These are phyloP conservation scores for Perdix hodgsoniae DNA, from an alignment of 2,797 vertebrate genomes.

Conservation along the genomic window DNA sequence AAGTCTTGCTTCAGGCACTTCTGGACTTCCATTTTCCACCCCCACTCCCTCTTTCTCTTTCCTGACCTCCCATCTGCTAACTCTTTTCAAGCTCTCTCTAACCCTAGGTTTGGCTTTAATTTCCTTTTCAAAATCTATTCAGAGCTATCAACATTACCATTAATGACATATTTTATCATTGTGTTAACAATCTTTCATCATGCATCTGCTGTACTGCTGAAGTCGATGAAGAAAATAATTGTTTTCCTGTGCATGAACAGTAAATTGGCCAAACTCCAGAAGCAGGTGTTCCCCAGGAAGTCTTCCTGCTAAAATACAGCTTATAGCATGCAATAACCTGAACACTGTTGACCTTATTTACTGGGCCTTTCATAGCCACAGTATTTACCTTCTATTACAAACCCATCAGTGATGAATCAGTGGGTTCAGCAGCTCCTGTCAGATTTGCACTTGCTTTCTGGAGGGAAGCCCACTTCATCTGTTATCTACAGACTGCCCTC, in stretches of 20 bases:
- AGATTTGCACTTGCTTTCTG: conserved; percentile 32
- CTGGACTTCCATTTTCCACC: not conserved
- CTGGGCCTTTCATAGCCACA: not conserved
- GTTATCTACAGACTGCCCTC: not conserved
- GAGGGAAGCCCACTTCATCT: conserved; percentile 14
- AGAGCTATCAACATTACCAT: not conserved
- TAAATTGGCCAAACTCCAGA: conserved; percentile 7
- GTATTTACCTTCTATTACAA: not conserved
- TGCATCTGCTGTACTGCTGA: conserved; percentile 10
- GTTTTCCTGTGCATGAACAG: not conserved
- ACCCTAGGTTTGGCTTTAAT: not conserved
- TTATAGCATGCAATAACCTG: not conserved
- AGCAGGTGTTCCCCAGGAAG: conserved; percentile 1
- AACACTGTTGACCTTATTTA: not conserved
- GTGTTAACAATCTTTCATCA: conserved; percentile 9
- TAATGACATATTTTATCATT: conserved; percentile 20
- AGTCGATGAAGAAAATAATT: conserved; percentile 42
- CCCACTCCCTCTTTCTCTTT: not conserved
- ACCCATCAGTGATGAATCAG: not conserved
- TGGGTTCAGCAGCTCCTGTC: conserved; percentile 16
- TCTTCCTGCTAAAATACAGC: conserved; percentile 2
- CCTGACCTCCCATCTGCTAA: not conserved
- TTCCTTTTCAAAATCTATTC: not conserved
- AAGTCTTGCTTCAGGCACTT: not conserved
- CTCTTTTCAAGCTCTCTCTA: not conserved